These are phyloP conservation scores for Drosophila jambulina DNA, from an alignment of 1,140 invertebrate species.

Conservation along the genomic window DNA sequence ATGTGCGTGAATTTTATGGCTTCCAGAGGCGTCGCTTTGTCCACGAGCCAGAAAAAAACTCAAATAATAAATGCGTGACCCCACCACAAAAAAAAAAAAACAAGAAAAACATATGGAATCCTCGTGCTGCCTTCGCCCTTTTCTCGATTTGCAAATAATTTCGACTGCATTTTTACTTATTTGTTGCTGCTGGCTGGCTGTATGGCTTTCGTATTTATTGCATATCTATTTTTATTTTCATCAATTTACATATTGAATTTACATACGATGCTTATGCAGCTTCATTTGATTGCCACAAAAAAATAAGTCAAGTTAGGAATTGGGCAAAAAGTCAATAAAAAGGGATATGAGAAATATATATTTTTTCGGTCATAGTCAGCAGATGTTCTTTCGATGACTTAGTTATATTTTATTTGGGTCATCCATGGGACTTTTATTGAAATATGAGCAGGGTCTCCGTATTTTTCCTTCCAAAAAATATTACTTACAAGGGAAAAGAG, in stretches of 20 bases:
- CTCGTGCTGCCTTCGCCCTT: constrained; percentile 3
- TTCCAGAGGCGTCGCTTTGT: constrained; percentile 44
- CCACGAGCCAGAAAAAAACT: constrained; percentile 8
- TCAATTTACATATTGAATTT: constrained; percentile 54
- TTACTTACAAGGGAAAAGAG: background rate
- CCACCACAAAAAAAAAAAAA: constrained; percentile 21
- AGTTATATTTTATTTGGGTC: constrained; percentile 15
- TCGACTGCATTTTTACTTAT: constrained; percentile 46
- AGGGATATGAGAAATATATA: constrained; percentile 10
- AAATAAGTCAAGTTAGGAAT: constrained; percentile 26
- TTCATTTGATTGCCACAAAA: constrained; percentile 58
- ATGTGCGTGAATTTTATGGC: constrained; percentile 36
- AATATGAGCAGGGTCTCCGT: constrained; percentile 13
- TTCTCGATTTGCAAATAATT: constrained; percentile 43
- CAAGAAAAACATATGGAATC: constrained; percentile 31
- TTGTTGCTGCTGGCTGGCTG: constrained; percentile 1
- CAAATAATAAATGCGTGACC: constrained; percentile 26
- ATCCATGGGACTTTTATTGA: constrained; percentile 6
- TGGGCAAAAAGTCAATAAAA: background rate
- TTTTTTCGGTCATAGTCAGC: constrained; percentile 1
- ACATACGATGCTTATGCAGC: constrained; percentile 44
- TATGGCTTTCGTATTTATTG: constrained; percentile 50
- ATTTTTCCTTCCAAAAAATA: background rate
- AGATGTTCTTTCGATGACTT: constrained; percentile 29
- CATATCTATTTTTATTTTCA: constrained; percentile 35